Percentiles rank a stretch among this genome's conserved stretches.
Conservation (phyloP, 2,113 vertebrate species). For the Nycticebus coucang region DNA sequence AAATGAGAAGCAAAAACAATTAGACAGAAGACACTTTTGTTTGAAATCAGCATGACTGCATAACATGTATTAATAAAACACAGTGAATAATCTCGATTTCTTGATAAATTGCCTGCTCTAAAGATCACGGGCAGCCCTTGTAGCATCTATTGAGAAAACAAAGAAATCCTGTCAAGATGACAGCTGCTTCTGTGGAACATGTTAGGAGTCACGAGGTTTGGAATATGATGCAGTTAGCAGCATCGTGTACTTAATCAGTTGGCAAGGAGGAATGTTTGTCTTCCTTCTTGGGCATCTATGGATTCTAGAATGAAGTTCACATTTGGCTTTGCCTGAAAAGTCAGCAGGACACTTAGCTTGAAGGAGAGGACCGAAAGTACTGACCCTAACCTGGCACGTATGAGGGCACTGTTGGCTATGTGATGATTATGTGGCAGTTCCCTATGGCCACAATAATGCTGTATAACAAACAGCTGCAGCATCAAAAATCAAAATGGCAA, state of each 20-base stretch:
- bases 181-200: conserved; percentile 67
- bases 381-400: not conserved
- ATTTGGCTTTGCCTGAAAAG: conserved; percentile 44
- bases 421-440: not conserved
- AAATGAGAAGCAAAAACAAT: conserved; percentile 69
- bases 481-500: not conserved
- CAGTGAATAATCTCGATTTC: conserved; percentile 75
- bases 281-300: conserved; percentile 23
- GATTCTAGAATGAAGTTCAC: conserved; percentile 40
- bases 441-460: not conserved
- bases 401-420: not conserved
- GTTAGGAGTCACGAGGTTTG: conserved; percentile 64
- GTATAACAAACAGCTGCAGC: not conserved
- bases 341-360: not conserved
- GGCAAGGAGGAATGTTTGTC: conserved; percentile 24
- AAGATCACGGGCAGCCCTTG: conserved; percentile 66
- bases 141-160: conserved; percentile 77
- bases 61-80: conserved; percentile 72
- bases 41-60: conserved; percentile 72
- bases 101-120: conserved; percentile 72
- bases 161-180: conserved; percentile 76
- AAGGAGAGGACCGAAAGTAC: not conserved
- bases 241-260: conserved; percentile 56
- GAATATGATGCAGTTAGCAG: conserved; percentile 66
- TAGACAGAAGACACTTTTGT: conserved; percentile 72